Evolutionary conservation across 23 tunicate genomes (phyloP), one percentile per base, ranked within the genome.

Genomic region (Trididemnum nubilum): DNA sequence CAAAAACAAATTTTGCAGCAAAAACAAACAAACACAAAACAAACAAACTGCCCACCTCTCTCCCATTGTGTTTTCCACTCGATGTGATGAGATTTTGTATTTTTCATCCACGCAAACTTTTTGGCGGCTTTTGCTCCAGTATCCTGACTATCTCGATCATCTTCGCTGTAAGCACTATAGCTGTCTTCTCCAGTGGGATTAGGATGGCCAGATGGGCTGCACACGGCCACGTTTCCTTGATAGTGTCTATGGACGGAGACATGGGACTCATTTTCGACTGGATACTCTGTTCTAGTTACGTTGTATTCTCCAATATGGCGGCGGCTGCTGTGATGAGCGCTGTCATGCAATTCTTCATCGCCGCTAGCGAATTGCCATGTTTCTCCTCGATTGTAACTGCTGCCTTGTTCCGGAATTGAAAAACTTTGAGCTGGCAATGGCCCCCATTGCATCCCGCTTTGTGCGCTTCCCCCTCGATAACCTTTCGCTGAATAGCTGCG

Each of bases 51-150:
- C 67, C 26, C 49, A 92, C 97, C 97, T 87, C 76, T 86, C 60
- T 92, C 89, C 97, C 97, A 92, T 36, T 92, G 97, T 19, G 86
- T 61, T 37, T 92, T 92, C 97, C 97, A 92, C 60, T 92, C 97
- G 34, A 64, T 83, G 70, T 92, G 97, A 83, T 92, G 97, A 26
- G 97, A 92, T 61, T 80, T 83, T 0, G 97, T 92, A 35, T 59
- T 87, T 44, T 92, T 92, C 97, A 92, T 93, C 98, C 98, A 93
- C 34, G 94, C 83, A 35, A 88, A 93, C 51, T 88, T 93, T 23
- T 73, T 59, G 9, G 54, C 54, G 54, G 54, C 9, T 44, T 44
- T 44, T 7, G 12, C 15, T 44, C 15, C 72, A 35, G 76, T 37
- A 15, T 71, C n/a, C n/a, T n/a, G n/a, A n/a, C n/a, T n/a, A n/a